Percentiles rank a stretch among this genome's conserved stretches.
These are phyloP conservation scores for Prinia subflava DNA, from an alignment of 2,113 vertebrate genomes.

Conservation along the genomic window DNA sequence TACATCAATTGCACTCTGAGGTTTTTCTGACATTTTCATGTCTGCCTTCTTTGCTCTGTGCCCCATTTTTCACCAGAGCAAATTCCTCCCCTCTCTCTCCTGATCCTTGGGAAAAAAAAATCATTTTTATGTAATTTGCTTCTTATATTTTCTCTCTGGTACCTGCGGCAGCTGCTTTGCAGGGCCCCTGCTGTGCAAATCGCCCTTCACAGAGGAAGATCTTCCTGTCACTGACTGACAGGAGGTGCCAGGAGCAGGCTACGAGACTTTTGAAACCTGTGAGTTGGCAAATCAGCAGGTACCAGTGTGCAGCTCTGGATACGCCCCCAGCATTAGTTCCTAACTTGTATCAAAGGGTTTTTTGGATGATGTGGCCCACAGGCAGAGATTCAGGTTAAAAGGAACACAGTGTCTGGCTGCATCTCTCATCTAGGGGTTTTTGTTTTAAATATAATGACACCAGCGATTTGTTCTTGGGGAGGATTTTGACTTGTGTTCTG, in stretches of 20 bases:
- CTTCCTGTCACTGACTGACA: slow-evolving; percentile 53
- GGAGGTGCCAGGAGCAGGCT: slow-evolving; percentile 60
- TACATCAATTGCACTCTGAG: background rate
- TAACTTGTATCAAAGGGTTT: slow-evolving; percentile 52
- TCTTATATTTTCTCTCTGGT: slow-evolving; percentile 12
- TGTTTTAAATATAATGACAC: slow-evolving; percentile 5
- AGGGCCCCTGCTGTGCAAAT: slow-evolving; percentile 63
- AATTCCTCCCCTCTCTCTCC: background rate
- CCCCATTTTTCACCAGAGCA: slow-evolving; percentile 1
- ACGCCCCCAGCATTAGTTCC: slow-evolving; percentile 58
- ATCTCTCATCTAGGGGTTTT: background rate
- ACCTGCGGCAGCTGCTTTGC: slow-evolving; percentile 52
- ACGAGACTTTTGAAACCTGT: slow-evolving; percentile 46
- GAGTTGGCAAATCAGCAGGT: slow-evolving; percentile 60
- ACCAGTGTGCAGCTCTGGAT: slow-evolving; percentile 35
- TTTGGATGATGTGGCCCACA: slow-evolving; percentile 20
- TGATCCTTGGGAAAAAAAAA: background rate
- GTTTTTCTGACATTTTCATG: background rate
- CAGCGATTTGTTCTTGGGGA: background rate
- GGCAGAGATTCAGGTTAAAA: slow-evolving; percentile 61
- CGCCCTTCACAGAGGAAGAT: slow-evolving; percentile 56
- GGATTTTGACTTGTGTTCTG: background rate
- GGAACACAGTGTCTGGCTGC: background rate
- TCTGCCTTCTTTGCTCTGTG: background rate
- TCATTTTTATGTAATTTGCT: slow-evolving; percentile 50